Evolutionary conservation across 2,797 vertebrate genomes (phyloP).

Genomic region (Mormyrus hasselquistii): DNA sequence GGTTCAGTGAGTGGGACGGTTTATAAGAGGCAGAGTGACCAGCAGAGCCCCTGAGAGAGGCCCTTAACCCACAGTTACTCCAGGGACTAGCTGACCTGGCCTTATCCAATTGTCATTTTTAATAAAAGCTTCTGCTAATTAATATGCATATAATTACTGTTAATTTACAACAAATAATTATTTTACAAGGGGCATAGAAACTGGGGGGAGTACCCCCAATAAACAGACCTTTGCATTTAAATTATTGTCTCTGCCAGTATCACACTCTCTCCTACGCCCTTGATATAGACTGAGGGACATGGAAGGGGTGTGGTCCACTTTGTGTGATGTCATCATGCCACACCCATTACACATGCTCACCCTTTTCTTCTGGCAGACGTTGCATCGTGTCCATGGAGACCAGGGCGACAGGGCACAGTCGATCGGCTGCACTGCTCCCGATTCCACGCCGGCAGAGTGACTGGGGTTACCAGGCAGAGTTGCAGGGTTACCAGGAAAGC

Average conservation of each 20-base stretch:
- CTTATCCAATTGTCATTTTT: background rate
- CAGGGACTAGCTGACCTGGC: background rate
- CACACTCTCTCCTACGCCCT: background rate
- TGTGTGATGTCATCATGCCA: background rate
- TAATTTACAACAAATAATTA: background rate
- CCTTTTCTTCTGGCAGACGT: conserved; percentile 78
- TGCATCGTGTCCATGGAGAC: conserved; percentile 81
- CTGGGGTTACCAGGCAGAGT: conserved; percentile 31
- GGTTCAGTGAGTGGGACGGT: background rate
- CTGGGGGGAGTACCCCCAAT: background rate
- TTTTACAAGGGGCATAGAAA: background rate
- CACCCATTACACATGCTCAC: conserved; percentile 52
- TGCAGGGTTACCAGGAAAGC: conserved; percentile 8
- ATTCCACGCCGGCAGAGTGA: conserved; percentile 34
- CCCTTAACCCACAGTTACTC: background rate
- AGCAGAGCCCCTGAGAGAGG: background rate
- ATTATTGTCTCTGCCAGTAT: background rate
- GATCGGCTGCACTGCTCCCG: conserved; percentile 44
- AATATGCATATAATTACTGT: background rate
- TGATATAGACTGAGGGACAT: background rate
- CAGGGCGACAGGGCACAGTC: conserved; percentile 76
- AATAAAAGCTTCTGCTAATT: background rate
- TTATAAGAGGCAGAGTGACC: background rate
- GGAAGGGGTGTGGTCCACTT: background rate
- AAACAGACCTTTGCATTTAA: background rate